phyloP scores from a whole-genome alignment of 2,797 vertebrate species.

The Liasis olivaceus region DNA sequence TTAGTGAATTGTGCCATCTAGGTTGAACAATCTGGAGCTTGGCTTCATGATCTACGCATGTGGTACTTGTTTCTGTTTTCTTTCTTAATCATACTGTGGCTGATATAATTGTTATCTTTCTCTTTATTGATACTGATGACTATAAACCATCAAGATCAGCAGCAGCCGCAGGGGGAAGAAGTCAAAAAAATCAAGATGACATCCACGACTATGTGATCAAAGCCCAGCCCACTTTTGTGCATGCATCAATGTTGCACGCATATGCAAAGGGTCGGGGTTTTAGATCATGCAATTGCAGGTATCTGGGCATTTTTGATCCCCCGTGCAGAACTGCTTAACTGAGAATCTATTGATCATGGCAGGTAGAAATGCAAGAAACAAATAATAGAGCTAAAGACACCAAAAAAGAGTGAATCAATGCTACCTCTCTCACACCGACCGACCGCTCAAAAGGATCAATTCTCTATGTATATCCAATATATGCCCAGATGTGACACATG shows the following conservation, averaged over 20 bases:
- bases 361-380: neutral
- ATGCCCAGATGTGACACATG: neutral
- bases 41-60: too few relatives aligned
- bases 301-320: neutral
- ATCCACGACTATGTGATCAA: neutral
- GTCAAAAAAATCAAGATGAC: neutral
- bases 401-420: too few relatives aligned
- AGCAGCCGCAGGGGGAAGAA: too few relatives aligned
- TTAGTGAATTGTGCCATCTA: too few relatives aligned
- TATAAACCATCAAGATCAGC: too few relatives aligned
- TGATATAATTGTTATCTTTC: too few relatives aligned
- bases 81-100: too few relatives aligned
- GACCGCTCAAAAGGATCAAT: neutral
- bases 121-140: too few relatives aligned
- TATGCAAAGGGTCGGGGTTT: neutral
- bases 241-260: neutral
- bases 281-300: neutral
- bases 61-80: too few relatives aligned
- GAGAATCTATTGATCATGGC: neutral
- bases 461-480: neutral
- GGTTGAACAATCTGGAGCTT: too few relatives aligned
- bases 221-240: neutral
- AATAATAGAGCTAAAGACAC: neutral
- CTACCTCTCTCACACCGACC: too few relatives aligned
- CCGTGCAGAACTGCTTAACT: neutral